Base-by-base conservation (phyloP, 2,113 vertebrate genomes). In the Leucopsar rothschildi region DNA sequence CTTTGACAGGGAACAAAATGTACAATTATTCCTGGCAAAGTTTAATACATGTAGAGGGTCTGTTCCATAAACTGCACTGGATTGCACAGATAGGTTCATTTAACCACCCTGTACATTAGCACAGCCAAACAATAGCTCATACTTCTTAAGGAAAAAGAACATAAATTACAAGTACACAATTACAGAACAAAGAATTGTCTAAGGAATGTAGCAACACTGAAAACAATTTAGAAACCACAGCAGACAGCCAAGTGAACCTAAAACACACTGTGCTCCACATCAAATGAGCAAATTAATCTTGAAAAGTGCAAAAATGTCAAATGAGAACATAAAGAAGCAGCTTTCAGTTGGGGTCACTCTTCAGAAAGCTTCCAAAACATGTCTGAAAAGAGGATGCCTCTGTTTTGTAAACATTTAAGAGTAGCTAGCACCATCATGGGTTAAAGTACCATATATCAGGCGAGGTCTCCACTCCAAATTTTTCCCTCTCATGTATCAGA, bases 61-160 rank as follows among this genome's bases (percentile, higher is more conserved):
- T 60, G 52, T 82, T 88, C 60, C 7, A 56, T 40, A 82, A 93
- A 92, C 64, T 52, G 47, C 33, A 9, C 47, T 39, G 83, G 72
- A 52, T 3, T 61, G 47, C 71, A 71, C 12, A 57, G 85, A 59
- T 35, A 93, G 75, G 49, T 84, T 86, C 40, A 0, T 75, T 60
- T 82, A 80, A 92, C 69, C 53, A 69, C 39, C 70, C 69, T 76
- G 80, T 56, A 60, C 0, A 0, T 42, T 68, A 84, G 72, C 65
- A 60, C 24, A 68, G 92, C 72, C 94, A 96, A 96, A 49, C 71
- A 92, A 89, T 3, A 84, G 91, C 65, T 93, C 91, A 78, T 65
- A 78, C 37, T 56, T 84, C 68, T 63, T 52, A 47, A 40, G 56
- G 44, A 33, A 90, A 78, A 80, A 40, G 20, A 53, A 77, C 8